Evolutionary conservation across 1,140 invertebrate genomes (phyloP).

Genomic region (Acromyrmex heyeri): DNA sequence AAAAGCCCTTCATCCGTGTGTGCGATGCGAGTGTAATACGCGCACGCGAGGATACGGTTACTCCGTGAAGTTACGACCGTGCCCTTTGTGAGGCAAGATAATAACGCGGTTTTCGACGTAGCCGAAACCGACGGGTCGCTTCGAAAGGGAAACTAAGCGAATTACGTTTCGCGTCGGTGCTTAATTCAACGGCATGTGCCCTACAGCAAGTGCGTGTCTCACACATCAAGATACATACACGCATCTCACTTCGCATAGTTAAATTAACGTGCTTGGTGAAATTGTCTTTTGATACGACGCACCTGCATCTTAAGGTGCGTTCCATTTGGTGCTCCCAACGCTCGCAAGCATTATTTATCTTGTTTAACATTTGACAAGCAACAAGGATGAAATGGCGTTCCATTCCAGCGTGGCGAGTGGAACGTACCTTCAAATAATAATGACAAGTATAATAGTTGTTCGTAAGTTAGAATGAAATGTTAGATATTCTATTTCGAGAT

Average conservation of each 20-base stretch:
- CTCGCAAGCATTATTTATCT: too few species aligned
- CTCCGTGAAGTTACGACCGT: constrained; percentile 33
- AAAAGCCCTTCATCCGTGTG: constrained; percentile 32
- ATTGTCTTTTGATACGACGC: constrained; percentile 46
- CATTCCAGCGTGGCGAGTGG: too few species aligned
- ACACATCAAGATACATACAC: background rate
- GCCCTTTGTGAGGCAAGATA: constrained; percentile 56
- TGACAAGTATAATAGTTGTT: background rate
- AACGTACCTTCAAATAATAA: constrained; percentile 30
- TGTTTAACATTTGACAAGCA: too few species aligned
- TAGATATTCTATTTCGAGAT: background rate
- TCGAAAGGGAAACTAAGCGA: constrained; percentile 62
- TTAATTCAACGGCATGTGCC: constrained; percentile 45
- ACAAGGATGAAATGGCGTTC: too few species aligned
- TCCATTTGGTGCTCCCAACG: too few species aligned
- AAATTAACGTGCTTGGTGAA: constrained; percentile 42
- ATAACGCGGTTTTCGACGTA: constrained; percentile 56
- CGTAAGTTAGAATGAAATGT: background rate
- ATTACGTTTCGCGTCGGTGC: constrained; percentile 49
- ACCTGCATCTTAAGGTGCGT: background rate
- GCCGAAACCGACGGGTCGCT: constrained; percentile 45
- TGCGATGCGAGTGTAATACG: constrained; percentile 12
- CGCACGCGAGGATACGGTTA: constrained; percentile 25
- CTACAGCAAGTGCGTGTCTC: constrained; percentile 15
- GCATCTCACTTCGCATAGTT: constrained; percentile 27